Evolutionary conservation across 2,888 invertebrate species (phyloP).

Genomic region (Drosophila melanosoma): DNA sequence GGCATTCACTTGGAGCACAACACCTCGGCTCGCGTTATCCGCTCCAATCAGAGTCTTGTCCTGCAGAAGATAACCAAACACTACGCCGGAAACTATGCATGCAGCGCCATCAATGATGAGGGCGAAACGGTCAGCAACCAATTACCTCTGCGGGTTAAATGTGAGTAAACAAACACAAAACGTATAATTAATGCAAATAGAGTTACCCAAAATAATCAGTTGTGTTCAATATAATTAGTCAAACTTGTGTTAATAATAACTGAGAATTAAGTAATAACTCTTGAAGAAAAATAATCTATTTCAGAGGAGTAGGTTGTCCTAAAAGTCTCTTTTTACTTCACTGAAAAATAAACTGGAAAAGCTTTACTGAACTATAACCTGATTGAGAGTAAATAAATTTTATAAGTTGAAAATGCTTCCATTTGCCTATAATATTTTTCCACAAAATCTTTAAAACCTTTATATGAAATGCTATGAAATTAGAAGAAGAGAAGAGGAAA

Average conservation of each 20-base stretch:
- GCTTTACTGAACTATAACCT: background rate
- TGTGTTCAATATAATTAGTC: background rate
- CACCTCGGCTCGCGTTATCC: conserved; percentile 93
- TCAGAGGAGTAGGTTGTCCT: background rate
- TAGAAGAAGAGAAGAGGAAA: background rate
- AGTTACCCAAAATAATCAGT: background rate
- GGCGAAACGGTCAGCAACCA: conserved; percentile 95
- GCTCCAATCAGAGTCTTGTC: conserved; percentile 96
- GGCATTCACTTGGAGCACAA: conserved; percentile 93
- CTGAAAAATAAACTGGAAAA: background rate
- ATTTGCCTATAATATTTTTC: no score
- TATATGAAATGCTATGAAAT: background rate
- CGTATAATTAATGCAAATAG: background rate
- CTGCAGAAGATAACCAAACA: conserved; percentile 94
- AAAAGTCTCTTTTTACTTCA: background rate
- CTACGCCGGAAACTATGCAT: conserved; percentile 94
- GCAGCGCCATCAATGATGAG: conserved; percentile 94
- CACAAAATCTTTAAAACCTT: no score
- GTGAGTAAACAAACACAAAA: conserved; percentile 87
- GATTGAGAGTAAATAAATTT: background rate
- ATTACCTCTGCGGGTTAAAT: conserved; percentile 93
- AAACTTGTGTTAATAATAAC: background rate
- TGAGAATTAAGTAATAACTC: no score
- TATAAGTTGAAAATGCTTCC: no score
- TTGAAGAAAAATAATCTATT: background rate